Conservation (phyloP, 2,888 invertebrate species). For the Diplazon laetatorius region DNA sequence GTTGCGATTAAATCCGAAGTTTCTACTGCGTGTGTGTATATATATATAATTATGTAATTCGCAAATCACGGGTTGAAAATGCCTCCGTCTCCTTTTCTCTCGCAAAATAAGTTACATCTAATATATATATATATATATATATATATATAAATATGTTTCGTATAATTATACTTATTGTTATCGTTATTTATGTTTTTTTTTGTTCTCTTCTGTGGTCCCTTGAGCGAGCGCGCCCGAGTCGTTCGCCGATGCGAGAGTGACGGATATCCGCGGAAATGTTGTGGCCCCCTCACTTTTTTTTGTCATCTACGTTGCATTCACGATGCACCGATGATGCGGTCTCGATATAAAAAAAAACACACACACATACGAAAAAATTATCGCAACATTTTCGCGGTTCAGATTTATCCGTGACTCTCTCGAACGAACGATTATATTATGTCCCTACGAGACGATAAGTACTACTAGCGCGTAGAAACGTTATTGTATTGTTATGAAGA, state of each 20-base stretch:
- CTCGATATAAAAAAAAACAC: background rate
- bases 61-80: constrained; percentile 57
- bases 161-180: constrained; percentile 77
- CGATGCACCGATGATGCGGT: background rate
- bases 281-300: too few species aligned
- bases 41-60: constrained; percentile 55
- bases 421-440: constrained; percentile 73
- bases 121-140: constrained; percentile 41
- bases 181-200: constrained; percentile 79
- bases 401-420: constrained; percentile 8
- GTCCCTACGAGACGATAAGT: constrained; percentile 74
- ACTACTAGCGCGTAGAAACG: constrained; percentile 76
- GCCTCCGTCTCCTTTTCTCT: constrained; percentile 29
- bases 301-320: background rate
- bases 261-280: background rate
- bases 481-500: constrained; percentile 71
- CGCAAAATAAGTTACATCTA: constrained; percentile 39
- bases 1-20: constrained; percentile 17
- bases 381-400: constrained; percentile 8
- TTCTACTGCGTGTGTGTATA: constrained; percentile 50
- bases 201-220: constrained; percentile 53
- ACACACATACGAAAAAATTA: background rate
- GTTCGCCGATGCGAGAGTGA: constrained; percentile 36
- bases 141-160: constrained; percentile 70
- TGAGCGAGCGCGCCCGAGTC: constrained; percentile 10